Evolutionary conservation across 2,113 vertebrate genomes (phyloP), one percentile per base, ranked within the genome.

Genomic region (Indicator maculatus): DNA sequence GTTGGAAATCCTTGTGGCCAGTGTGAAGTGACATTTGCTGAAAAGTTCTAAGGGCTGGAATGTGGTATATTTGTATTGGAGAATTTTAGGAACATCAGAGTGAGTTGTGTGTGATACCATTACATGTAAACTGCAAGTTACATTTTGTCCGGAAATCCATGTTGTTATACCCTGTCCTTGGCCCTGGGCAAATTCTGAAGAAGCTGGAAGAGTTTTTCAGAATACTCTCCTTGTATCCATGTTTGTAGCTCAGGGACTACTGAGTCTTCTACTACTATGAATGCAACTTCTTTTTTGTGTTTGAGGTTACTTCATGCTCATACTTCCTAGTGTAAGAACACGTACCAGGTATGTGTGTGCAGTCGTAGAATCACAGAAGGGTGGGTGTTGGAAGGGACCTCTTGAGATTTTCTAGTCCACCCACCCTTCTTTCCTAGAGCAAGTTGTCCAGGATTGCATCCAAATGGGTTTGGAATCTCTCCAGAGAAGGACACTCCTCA

Each of bases 111-210:
- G 19, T 71, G 65, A 52, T 21, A 7, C 38, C 20, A 5, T 52
- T 1, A 0, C 9, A 0, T 12, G 3, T 11, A 14, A 84, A 27
- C 19, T 92, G 36, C 30, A 66, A 65, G 14, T 36, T 63, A 2
- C 2, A 2, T 45, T 81, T 82, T 84, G 53, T 67, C 27, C n/a
- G 50, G 15, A 13, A 11, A 1, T 71, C 56, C 8, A 2, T 47
- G 26, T 18, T 3, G 0, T 41, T 87, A 9, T 23, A 12, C 16
- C 13, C 45, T 78, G 61, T 55, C 33, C 16, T 65, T 58, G 72
- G 19, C 39, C 20, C 63, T 17, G 12, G 23, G 31, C 61, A 56
- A 2, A 24, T 33, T 75, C 59, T 89, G 39, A 52, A 81, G 64
- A 80, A 66, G 6, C 58, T 58, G 8, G 58, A 30, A 44, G 55